Conservation (phyloP, 2,113 vertebrate genomes). For the Phrynosoma blainvillii region DNA sequence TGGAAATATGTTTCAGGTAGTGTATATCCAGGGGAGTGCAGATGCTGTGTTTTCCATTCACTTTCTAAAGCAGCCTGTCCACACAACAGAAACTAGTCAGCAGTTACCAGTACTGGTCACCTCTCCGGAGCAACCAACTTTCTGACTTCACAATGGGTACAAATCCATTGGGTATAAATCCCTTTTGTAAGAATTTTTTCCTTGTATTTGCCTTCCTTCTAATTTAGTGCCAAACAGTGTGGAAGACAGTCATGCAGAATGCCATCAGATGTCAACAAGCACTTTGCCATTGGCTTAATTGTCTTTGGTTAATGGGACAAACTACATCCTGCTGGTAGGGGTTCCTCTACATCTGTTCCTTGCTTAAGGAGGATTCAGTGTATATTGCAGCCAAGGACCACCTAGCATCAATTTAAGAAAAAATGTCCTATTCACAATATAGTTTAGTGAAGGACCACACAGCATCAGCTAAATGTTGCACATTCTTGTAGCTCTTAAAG, state of each 20-base stretch:
- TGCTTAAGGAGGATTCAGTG: slow-evolving; percentile 15
- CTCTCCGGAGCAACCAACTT: neutral
- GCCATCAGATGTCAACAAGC: neutral
- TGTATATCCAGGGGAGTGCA: neutral
- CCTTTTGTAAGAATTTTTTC: neutral
- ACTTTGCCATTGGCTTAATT: neutral
- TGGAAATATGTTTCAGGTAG: neutral
- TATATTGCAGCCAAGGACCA: slow-evolving; percentile 9
- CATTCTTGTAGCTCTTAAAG: neutral
- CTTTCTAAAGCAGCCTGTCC: neutral
- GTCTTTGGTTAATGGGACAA: slow-evolving; percentile 18
- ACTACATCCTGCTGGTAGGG: neutral
- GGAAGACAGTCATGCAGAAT: neutral
- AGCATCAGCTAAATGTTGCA: neutral
- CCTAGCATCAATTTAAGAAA: slow-evolving; percentile 17
- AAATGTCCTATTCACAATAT: neutral
- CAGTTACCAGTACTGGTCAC: neutral
- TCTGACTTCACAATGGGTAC: neutral
- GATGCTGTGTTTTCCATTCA: neutral
- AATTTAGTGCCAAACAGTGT: neutral
- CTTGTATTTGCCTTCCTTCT: neutral
- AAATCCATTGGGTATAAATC: neutral
- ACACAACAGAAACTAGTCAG: neutral
- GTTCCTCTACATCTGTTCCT: slow-evolving; percentile 33
- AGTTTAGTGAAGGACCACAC: neutral